Conservation (phyloP, 2,888 invertebrate species). For the Hydriomena furcata region DNA sequence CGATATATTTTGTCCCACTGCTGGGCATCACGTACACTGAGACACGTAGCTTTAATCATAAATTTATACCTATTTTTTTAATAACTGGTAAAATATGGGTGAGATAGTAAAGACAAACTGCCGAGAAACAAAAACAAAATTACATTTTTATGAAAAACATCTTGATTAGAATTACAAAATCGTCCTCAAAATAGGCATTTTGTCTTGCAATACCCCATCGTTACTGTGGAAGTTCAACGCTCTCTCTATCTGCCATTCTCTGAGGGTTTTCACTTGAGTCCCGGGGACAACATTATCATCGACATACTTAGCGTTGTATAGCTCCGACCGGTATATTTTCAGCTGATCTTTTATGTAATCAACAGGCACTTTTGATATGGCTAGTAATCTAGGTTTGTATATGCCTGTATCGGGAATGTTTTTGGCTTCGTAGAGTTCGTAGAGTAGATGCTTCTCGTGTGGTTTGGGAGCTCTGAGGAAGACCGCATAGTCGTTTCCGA, state of each 20-base stretch:
- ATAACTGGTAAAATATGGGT: constrained; percentile 5
- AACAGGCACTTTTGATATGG: constrained; percentile 66
- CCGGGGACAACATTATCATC: constrained; percentile 63
- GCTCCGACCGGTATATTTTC: constrained; percentile 53
- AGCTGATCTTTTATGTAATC: constrained; percentile 66
- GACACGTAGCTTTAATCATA: background rate
- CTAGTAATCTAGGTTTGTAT: constrained; percentile 59
- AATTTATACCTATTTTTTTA: background rate
- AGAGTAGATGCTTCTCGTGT: constrained; percentile 60
- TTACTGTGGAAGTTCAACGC: constrained; percentile 45
- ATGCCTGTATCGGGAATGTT: constrained; percentile 48
- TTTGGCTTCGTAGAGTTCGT: constrained; percentile 68
- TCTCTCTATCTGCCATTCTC: constrained; percentile 71
- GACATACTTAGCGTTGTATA: constrained; percentile 61
- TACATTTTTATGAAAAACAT: constrained; percentile 16
- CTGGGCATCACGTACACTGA: too few relatives aligned
- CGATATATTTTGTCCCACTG: too few relatives aligned
- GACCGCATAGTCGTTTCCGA: constrained; percentile 67
- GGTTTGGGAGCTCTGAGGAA: constrained; percentile 58
- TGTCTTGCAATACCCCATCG: constrained; percentile 38
- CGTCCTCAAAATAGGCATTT: constrained; percentile 51
- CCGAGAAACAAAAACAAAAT: constrained; percentile 3
- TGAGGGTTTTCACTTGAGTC: constrained; percentile 60
- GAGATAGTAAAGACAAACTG: background rate
- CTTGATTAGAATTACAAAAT: constrained; percentile 36